Evolutionary conservation across 2,888 invertebrate species (phyloP).

Genomic region (Pristionchus entomophagus): DNA sequence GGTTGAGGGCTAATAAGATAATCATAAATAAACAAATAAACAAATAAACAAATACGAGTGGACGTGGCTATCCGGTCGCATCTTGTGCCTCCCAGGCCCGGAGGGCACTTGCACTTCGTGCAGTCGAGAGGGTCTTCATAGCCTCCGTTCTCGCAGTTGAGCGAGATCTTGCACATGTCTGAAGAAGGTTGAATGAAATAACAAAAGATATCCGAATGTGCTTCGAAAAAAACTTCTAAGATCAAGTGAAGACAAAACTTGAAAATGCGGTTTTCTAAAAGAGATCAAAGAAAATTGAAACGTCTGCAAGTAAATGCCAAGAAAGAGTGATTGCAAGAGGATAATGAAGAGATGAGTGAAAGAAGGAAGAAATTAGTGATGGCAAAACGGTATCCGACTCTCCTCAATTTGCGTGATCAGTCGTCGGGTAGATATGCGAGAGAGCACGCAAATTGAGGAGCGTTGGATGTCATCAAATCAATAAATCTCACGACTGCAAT

Average conservation of each 20-base stretch:
- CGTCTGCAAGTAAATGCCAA: too few relatives aligned
- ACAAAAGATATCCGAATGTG: too few relatives aligned
- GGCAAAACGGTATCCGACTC: not conserved
- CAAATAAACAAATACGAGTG: slow-evolving; percentile 1
- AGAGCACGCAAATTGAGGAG: not conserved
- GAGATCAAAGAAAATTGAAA: not conserved
- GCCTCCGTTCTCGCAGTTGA: slow-evolving; percentile 62
- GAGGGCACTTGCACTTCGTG: slow-evolving; percentile 60
- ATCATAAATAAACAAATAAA: not conserved
- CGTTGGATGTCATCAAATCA: too few relatives aligned
- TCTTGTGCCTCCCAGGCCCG: slow-evolving; percentile 58
- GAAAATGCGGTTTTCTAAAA: too few relatives aligned
- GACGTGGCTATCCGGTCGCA: slow-evolving; percentile 55
- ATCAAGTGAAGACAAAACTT: too few relatives aligned
- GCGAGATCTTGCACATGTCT: slow-evolving; percentile 59
- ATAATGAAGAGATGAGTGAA: not conserved
- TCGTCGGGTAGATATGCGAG: too few relatives aligned
- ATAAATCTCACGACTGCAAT: slow-evolving; percentile 62
- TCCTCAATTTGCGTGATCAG: too few relatives aligned
- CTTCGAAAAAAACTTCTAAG: too few relatives aligned
- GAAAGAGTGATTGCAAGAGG: not conserved
- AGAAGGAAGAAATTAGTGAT: not conserved
- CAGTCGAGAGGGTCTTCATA: slow-evolving; percentile 65
- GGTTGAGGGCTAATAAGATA: too few relatives aligned
- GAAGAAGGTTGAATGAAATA: not conserved